phyloP scores from a whole-genome alignment of 2,888 invertebrate genomes.

The Chrysotoxum bicinctum region DNA sequence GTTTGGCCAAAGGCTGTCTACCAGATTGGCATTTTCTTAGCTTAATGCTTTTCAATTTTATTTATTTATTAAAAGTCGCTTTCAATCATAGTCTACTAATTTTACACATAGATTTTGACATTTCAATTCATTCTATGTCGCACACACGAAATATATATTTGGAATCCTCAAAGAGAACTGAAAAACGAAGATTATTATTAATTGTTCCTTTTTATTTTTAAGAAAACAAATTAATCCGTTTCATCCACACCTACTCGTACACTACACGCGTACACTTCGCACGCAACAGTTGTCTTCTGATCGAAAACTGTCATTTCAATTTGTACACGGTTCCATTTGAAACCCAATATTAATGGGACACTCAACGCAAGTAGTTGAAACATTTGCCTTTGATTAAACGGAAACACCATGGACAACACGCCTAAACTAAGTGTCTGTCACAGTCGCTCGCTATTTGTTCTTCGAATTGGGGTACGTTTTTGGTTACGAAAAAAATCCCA shows the following conservation, averaged over 20 bases:
- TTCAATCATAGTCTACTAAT: slow-evolving; percentile 60
- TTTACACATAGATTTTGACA: slow-evolving; percentile 63
- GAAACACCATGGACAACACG: slow-evolving; percentile 57
- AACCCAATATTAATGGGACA: slow-evolving; percentile 68
- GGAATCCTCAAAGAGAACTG: slow-evolving; percentile 28
- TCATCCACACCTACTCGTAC: slow-evolving; percentile 48
- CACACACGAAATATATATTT: neutral
- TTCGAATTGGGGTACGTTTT: slow-evolving; percentile 22
- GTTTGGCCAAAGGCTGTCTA: no score
- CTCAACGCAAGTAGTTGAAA: slow-evolving; percentile 65
- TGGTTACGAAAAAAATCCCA: neutral
- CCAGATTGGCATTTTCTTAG: no score
- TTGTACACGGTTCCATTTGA: slow-evolving; percentile 66
- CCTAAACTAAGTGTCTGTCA: slow-evolving; percentile 67
- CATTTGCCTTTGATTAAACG: slow-evolving; percentile 63
- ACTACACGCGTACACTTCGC: neutral
- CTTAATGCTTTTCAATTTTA: no score
- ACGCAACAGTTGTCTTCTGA: slow-evolving; percentile 69
- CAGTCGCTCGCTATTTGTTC: slow-evolving; percentile 19
- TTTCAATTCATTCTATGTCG: slow-evolving; percentile 32
- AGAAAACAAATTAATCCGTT: slow-evolving; percentile 64
- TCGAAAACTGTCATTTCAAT: slow-evolving; percentile 69
- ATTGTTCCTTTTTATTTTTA: slow-evolving; percentile 63
- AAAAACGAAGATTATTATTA: slow-evolving; percentile 51
- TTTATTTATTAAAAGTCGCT: no score